Evolutionary conservation across 2,888 invertebrate genomes (phyloP).

Genomic region (Nemapogon koenigi): DNA sequence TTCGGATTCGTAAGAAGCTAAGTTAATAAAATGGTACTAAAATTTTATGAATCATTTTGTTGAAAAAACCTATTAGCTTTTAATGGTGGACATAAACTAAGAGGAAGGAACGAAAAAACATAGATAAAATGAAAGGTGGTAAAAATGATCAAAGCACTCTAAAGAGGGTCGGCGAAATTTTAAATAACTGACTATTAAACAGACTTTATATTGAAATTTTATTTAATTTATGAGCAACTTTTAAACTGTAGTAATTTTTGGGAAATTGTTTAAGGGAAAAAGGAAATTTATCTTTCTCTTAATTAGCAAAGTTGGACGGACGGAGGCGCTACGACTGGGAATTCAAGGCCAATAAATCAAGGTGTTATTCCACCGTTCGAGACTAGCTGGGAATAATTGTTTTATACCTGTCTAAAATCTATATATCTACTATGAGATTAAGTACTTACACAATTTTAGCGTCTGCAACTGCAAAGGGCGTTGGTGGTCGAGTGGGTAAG

Average conservation of each 20-base stretch:
- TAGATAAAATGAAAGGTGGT: neutral
- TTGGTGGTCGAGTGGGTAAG: too few relatives aligned
- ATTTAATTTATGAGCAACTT: slow-evolving; percentile 27
- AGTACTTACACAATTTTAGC: too few relatives aligned
- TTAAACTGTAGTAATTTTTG: slow-evolving; percentile 33
- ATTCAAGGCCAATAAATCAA: slow-evolving; percentile 58
- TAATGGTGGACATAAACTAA: too few relatives aligned
- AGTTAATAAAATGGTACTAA: too few relatives aligned
- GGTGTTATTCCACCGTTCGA: slow-evolving; percentile 35
- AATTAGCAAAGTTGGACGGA: slow-evolving; percentile 54
- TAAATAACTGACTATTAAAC: slow-evolving; percentile 7
- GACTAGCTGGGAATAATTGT: slow-evolving; percentile 1
- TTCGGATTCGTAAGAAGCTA: too few relatives aligned
- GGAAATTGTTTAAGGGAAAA: slow-evolving; percentile 55
- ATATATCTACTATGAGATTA: slow-evolving; percentile 1
- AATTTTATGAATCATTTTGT: too few relatives aligned
- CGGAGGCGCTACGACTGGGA: slow-evolving; percentile 30
- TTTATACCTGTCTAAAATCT: slow-evolving; percentile 1
- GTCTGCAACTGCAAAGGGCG: too few relatives aligned
- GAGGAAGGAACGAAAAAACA: too few relatives aligned
- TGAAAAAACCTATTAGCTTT: too few relatives aligned
- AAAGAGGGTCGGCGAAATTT: slow-evolving; percentile 2
- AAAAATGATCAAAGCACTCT: slow-evolving; percentile 3
- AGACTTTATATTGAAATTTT: slow-evolving; percentile 20
- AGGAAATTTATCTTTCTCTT: slow-evolving; percentile 61